Evolutionary conservation across 2,888 invertebrate species (phyloP), one percentile per base, ranked within the genome.

Genomic region (Rhopalosiphum nymphaeae): DNA sequence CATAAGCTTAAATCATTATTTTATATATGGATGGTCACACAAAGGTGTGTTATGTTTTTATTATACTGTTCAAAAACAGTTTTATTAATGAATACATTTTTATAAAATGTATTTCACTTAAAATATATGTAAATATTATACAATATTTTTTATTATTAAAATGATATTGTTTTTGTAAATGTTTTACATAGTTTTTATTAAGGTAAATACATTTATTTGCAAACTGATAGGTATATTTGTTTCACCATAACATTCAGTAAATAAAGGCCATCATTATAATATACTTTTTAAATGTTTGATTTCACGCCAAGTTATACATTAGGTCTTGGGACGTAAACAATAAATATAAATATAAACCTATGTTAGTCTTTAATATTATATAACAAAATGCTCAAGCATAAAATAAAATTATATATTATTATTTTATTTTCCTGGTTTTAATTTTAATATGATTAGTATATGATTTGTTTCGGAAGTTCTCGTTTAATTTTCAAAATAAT

Each of bases 251-350:
- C 13, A 67, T 67, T 67, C n/a, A 67, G 61, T n/a, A 13, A 67
- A 36, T 67, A 67, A 36, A 67, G n/a, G 36, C 67, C 67, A 21
- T 67, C 67, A 36, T 36, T 67, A 67, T 44, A 44, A 67, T 44
- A 44, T 86, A 44, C 29, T 86, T 86, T 86, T 44, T 26, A 86
- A 86, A 86, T 86, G 29, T 86, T 86, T 86, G 86, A 86, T 46
- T 44, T 29, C 46, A 3, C 46, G 42, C 86, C 86, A 86, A 86
- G 86, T 86, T 86, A 44, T 86, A 44, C 86, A 44, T 26, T 44
- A 44, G 46, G 86, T 26, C 42, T 29, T 44, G 86, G 29, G 26
- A 44, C 44, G 29, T 86, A 86, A 86, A 46, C 46, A 86, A 86
- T 86, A 44, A 86, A 86, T 67, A 67, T 67, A 67, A 36, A 36